Conservation (phyloP, 1,140 invertebrate species). For the Delia radicum region DNA sequence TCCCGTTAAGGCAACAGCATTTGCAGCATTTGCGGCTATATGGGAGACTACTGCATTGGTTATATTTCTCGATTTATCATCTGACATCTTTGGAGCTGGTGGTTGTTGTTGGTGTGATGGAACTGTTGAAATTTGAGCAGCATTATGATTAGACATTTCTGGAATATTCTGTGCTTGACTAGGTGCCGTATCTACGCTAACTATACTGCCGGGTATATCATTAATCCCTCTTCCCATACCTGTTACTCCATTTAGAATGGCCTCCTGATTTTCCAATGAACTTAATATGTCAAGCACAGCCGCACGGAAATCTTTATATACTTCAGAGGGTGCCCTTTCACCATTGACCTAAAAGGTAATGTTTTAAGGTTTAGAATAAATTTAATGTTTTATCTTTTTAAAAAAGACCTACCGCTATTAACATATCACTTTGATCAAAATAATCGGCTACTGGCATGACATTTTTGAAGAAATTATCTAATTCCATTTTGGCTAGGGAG, state of each 20-base stretch:
- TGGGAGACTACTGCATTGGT: conserved; percentile 37
- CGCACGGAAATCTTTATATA: conserved; percentile 76
- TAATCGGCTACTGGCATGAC: conserved; percentile 88
- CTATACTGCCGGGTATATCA: conserved; percentile 62
- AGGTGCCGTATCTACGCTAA: conserved; percentile 61
- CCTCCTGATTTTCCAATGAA: conserved; percentile 63
- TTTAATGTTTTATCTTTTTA: background rate
- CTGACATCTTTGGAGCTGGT: background rate
- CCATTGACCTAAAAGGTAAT: conserved; percentile 70
- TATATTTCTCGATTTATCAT: conserved; percentile 22
- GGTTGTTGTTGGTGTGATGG: conserved; percentile 24
- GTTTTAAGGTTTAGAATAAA: background rate
- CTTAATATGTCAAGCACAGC: conserved; percentile 72
- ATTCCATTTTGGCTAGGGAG: conserved; percentile 80
- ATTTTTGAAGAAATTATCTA: conserved; percentile 84
- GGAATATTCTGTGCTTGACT: conserved; percentile 52
- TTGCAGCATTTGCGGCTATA: conserved; percentile 33
- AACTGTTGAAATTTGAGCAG: conserved; percentile 26
- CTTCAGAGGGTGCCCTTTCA: conserved; percentile 77
- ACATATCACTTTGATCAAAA: conserved; percentile 82
- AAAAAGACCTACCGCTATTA: conserved; percentile 74
- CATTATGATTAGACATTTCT: conserved; percentile 36
- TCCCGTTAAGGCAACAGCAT: background rate
- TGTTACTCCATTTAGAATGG: conserved; percentile 61
- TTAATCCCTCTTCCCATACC: conserved; percentile 60